Base-by-base conservation (phyloP, 2,113 vertebrate species). In the Menidia beryllina region DNA sequence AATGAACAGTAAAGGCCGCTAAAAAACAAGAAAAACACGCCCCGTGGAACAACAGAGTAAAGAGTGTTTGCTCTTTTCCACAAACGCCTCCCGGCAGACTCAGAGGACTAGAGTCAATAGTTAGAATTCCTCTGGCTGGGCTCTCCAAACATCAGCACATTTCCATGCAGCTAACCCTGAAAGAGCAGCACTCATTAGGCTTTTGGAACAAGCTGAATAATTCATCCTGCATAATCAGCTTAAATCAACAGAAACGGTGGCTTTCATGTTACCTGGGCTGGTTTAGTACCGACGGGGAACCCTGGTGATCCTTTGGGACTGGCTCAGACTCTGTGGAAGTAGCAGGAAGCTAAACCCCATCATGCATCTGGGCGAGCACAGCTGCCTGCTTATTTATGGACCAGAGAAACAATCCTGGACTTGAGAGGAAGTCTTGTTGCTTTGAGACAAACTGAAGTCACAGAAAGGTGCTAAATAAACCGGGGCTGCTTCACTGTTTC, bases 191-290 rank as follows among this genome's bases (percentile, higher is more conserved):
- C 61, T 83, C 74, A 77, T 79, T 77, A 78, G 43, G 74, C 70
- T 38, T 72, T 82, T 69, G 71, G 62, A 86, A 17, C 52, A 72
- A 25, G 20, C 17, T 86, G 84, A 86, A 86, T 85, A 78, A 86
- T 86, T 83, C 63, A 85, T 83, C 3, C 61, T 63, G 70, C 68
- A 81, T 83, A 79, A 81, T 81, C 53, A 73, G 59, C 66, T 34
- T 63, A 71, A 80, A 79, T 70, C 64, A 71, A 85, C 71, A 83
- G 53, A 64, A 87, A 77, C 26, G 79, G 63, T 78, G 58, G 54
- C 72, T 69, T 68, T 72, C 50, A 66, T 81, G 73, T 75, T 80
- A 75, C 66, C 60, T 50, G 56, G 4, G 9, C 5, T 60, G 14
- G 34, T 47, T 73, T 59, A 51, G 15, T 43, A 38, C 36, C 36